These are phyloP conservation scores for Chaenodraco wilsoni DNA, from an alignment of 2,797 vertebrate species.

Conservation along the genomic window DNA sequence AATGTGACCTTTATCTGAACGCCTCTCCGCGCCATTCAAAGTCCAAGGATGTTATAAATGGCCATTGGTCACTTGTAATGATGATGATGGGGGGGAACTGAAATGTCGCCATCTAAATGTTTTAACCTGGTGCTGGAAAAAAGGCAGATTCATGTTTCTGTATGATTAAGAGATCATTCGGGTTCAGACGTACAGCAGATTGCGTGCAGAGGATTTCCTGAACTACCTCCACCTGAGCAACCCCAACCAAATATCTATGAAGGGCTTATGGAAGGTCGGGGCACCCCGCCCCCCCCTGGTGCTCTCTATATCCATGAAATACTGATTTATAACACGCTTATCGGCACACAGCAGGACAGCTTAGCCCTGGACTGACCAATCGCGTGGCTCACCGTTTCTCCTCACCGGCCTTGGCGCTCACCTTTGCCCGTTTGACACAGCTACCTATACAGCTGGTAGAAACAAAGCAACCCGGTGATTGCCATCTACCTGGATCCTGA, in stretches of 20 bases:
- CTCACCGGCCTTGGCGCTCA: slow-evolving; percentile 56
- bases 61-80: neutral
- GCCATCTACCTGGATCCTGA: slow-evolving; percentile 74
- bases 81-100: neutral
- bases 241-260: slow-evolving; percentile 32
- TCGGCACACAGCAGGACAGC: slow-evolving; percentile 48
- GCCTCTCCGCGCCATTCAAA: slow-evolving; percentile 12
- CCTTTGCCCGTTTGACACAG: slow-evolving; percentile 63
- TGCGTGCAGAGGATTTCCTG: slow-evolving; percentile 53
- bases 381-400: neutral
- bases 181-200: neutral
- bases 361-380: slow-evolving; percentile 45
- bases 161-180: slow-evolving; percentile 14
- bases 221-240: slow-evolving; percentile 54
- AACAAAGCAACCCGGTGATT: slow-evolving; percentile 61
- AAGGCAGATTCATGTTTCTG: slow-evolving; percentile 1
- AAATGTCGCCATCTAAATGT: slow-evolving; percentile 11
- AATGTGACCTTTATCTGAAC: slow-evolving; percentile 20
- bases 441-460: slow-evolving; percentile 25
- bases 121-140: neutral
- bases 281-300: slow-evolving; percentile 45
- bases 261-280: slow-evolving; percentile 57
- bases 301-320: slow-evolving; percentile 53
- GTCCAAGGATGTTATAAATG: neutral
- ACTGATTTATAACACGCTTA: slow-evolving; percentile 67